These are phyloP conservation scores for Nebria brevicollis DNA, from an alignment of 2,888 invertebrate genomes.

Conservation along the genomic window DNA sequence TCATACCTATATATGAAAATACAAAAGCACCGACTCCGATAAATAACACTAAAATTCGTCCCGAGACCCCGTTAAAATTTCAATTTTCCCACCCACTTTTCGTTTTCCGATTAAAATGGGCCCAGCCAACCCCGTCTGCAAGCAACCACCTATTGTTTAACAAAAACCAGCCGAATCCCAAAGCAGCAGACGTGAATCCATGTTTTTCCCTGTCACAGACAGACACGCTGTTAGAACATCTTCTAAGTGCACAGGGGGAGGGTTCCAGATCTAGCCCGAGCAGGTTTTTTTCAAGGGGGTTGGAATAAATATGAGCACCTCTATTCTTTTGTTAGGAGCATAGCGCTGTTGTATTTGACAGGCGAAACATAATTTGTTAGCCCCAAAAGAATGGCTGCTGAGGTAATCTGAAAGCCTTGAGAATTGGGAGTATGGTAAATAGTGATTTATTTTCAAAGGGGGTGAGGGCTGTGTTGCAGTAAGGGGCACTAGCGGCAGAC, in stretches of 20 bases:
- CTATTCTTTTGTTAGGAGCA: slow-evolving; percentile 46
- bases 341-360: slow-evolving; percentile 58
- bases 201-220: slow-evolving; percentile 26
- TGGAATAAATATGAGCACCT: slow-evolving; percentile 50
- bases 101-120: slow-evolving; percentile 37
- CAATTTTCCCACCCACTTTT: slow-evolving; percentile 20
- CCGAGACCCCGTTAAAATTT: not conserved
- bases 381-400: slow-evolving; percentile 52
- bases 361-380: slow-evolving; percentile 59
- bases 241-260: slow-evolving; percentile 11
- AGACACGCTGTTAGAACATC: not conserved
- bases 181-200: not conserved
- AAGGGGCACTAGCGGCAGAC: slow-evolving; percentile 14
- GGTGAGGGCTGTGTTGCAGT: not conserved
- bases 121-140: slow-evolving; percentile 7
- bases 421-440: slow-evolving; percentile 59
- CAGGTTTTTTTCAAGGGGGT: slow-evolving; percentile 25
- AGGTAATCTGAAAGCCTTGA: slow-evolving; percentile 56
- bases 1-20: slow-evolving; percentile 17
- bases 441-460: slow-evolving; percentile 55
- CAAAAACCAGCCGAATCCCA: slow-evolving; percentile 2
- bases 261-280: slow-evolving; percentile 9
- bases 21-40: slow-evolving; percentile 38
- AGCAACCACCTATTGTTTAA: slow-evolving; percentile 20
- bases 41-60: slow-evolving; percentile 32